phyloP scores from a whole-genome alignment of 2,888 invertebrate genomes.

The Dioctria rufipes region DNA sequence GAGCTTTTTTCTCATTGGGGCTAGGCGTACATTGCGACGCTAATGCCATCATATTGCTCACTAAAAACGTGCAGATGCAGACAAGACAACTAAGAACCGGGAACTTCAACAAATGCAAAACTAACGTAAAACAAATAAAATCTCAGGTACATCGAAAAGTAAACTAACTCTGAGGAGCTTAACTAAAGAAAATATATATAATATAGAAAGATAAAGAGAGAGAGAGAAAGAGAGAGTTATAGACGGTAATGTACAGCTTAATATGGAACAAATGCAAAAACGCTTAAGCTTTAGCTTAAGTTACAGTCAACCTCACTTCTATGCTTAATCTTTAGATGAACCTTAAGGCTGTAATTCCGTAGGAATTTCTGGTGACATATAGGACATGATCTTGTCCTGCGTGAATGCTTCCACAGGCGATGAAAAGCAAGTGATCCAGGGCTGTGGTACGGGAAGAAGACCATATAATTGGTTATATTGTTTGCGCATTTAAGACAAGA shows the following conservation, averaged over 20 bases:
- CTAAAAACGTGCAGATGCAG: neutral
- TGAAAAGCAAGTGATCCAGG: slow-evolving; percentile 72
- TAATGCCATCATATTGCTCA: slow-evolving; percentile 1
- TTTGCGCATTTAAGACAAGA: slow-evolving; percentile 66
- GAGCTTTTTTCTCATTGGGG: neutral
- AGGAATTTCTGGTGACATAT: slow-evolving; percentile 65
- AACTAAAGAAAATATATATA: neutral
- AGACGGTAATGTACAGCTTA: slow-evolving; percentile 27
- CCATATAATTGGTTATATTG: slow-evolving; percentile 32
- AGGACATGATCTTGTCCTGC: slow-evolving; percentile 61
- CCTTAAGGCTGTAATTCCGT: slow-evolving; percentile 65
- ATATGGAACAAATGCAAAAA: neutral
- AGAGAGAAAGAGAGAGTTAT: too few relatives aligned
- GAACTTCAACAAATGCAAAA: slow-evolving; percentile 20
- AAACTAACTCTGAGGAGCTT: slow-evolving; percentile 9
- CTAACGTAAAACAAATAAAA: slow-evolving; percentile 48
- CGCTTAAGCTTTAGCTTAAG: neutral
- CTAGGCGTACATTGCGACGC: neutral
- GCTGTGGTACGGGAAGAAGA: slow-evolving; percentile 71
- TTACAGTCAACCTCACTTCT: slow-evolving; percentile 41
- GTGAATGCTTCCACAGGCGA: slow-evolving; percentile 72
- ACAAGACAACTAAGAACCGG: slow-evolving; percentile 14
- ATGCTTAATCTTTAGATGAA: slow-evolving; percentile 66
- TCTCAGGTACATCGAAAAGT: slow-evolving; percentile 44
- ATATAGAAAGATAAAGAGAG: too few relatives aligned